Percentiles rank a stretch among this genome's conserved stretches.
These are phyloP conservation scores for Clepsis dumicolana DNA, from an alignment of 2,888 invertebrate genomes.

Conservation along the genomic window DNA sequence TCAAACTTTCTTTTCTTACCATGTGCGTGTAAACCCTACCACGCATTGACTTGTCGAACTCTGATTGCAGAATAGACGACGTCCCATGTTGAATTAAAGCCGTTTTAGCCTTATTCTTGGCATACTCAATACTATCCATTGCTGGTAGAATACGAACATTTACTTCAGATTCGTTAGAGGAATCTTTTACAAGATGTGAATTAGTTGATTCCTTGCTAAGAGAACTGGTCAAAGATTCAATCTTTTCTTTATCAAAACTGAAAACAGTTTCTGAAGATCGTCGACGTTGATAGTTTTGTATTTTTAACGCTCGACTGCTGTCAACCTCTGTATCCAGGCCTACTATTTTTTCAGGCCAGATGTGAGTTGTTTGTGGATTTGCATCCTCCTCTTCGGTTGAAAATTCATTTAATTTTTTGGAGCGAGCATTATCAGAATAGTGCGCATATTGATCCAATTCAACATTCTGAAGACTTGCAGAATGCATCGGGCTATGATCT, in stretches of 20 bases:
- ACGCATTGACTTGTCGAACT: conserved; percentile 86
- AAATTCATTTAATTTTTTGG: conserved; percentile 76
- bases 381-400: conserved; percentile 85
- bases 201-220: conserved; percentile 70
- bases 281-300: conserved; percentile 85
- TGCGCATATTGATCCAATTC: conserved; percentile 88
- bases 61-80: conserved; percentile 86
- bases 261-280: conserved; percentile 91
- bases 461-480: conserved; percentile 90
- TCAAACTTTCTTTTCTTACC: conserved; percentile 84
- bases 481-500: conserved; percentile 87
- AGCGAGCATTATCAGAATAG: conserved; percentile 70
- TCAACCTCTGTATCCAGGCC: conserved; percentile 84
- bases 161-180: conserved; percentile 83
- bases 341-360: conserved; percentile 85
- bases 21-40: conserved; percentile 75
- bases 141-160: conserved; percentile 80
- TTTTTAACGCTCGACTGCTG: conserved; percentile 75
- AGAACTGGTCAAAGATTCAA: conserved; percentile 89
- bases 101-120: conserved; percentile 84
- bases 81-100: conserved; percentile 73
- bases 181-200: conserved; percentile 78
- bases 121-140: conserved; percentile 85
- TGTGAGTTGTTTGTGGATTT: conserved; percentile 78
- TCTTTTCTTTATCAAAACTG: conserved; percentile 91